Base-by-base conservation (phyloP, 1,140 invertebrate genomes). In the Gerris buenoi region DNA sequence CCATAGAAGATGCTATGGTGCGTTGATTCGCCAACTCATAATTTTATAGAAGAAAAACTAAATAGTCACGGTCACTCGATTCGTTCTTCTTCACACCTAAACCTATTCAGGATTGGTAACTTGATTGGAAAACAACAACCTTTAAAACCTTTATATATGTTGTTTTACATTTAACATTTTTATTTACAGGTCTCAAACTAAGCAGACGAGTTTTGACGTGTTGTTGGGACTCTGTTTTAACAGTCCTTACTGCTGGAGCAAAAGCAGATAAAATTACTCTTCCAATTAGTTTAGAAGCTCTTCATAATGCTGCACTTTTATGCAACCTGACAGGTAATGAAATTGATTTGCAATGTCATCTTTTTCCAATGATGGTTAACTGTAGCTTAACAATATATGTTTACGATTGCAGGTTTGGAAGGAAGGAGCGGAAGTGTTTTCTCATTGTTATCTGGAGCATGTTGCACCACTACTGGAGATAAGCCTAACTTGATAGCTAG, bases 221-320 rank as follows among this genome's bases (percentile, higher is more conserved):
- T 71, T 94, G 92, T 74, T 96, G 93, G 93, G 87, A 90, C 61
- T 90, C 89, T 0, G 88, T 95, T 80, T 84, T 95, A 59, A 86
- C 88, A n/a, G 88, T 96, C 15, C 78, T 95, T 1, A 89, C 91
- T 22, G 85, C 65, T 25, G 68, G 68, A 0, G 68, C 65, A 1
- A 66, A 66, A 56, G 68, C 64, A 22, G 68, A 69, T 59, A 57
- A 64, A 15, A 46, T 60, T 2, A 66, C 65, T 0, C 23, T 69
- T 2, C 68, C 68, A 23, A 81, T 85, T 69, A 88, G 88, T 74
- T 78, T 95, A n/a, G 90, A 94, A 76, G 91, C 92, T 56, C 77
- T 96, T 62, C 93, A 96, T 74, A 91, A 75, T 67, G 80, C 82
- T 57, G 82, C 83, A 5, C 76, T 78, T 69, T 75, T 85, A 1